A percentile compares a stretch with the other conserved stretches of the same genome.
Evolutionary conservation across 2,888 invertebrate species (phyloP).

Genomic region (Micropterix aruncella): DNA sequence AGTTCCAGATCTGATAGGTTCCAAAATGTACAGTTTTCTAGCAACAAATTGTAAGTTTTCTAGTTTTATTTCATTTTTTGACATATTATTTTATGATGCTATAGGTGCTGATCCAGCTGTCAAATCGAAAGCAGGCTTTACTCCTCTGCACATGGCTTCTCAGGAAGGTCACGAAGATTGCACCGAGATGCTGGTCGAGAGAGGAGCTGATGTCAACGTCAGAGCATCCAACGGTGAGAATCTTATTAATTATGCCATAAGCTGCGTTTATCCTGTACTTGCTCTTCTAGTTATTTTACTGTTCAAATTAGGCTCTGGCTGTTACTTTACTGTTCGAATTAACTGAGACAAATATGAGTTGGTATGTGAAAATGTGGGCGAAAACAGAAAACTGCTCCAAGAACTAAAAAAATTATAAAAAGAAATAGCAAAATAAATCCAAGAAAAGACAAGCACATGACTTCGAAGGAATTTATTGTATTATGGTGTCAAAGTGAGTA

Average conservation of each 20-base stretch:
- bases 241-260: too few species aligned
- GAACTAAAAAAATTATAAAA: too few species aligned
- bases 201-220: conserved; percentile 75
- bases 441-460: too few species aligned
- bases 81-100: too few species aligned
- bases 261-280: not conserved
- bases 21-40: too few species aligned
- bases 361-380: not conserved
- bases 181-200: conserved; percentile 81
- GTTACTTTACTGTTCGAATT: not conserved
- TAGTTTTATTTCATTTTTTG: too few species aligned
- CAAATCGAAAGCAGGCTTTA: conserved; percentile 91
- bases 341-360: not conserved
- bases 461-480: too few species aligned
- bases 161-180: conserved; percentile 93
- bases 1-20: too few species aligned
- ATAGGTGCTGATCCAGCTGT: conserved; percentile 74
- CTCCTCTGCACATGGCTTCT: conserved; percentile 87
- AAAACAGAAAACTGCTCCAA: too few species aligned
- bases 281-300: not conserved
- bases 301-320: not conserved
- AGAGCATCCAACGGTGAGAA: conserved; percentile 60
- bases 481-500: too few species aligned
- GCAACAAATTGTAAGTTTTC: too few species aligned
- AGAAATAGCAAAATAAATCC: too few species aligned